A percentile compares a stretch with the other conserved stretches of the same genome.
phyloP scores from a whole-genome alignment of 30 jellyfish, hydroid and myxozoan species.

The Aurelia sp. region DNA sequence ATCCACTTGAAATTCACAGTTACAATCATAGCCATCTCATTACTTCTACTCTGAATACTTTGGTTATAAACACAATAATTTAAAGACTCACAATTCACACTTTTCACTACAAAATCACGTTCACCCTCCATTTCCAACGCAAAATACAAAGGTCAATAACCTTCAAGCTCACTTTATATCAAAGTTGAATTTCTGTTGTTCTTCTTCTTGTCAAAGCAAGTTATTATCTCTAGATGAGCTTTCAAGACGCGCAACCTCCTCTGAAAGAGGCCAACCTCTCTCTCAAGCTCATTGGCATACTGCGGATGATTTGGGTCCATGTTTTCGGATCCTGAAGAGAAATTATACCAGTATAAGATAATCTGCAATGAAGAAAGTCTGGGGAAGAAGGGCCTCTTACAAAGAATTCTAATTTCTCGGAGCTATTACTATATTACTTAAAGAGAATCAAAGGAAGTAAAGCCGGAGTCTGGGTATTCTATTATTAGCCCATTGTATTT shows the following conservation, averaged over 20 bases:
- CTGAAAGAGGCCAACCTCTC: constrained; percentile 88
- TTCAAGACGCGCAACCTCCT: constrained; percentile 88
- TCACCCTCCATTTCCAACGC: neutral
- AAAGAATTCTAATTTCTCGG: too few relatives aligned
- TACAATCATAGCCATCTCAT: too few relatives aligned
- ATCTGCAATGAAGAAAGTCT: too few relatives aligned
- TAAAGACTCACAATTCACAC: neutral
- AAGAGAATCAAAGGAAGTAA: too few relatives aligned
- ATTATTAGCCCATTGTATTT: too few relatives aligned
- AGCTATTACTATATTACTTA: too few relatives aligned
- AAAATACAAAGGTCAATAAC: neutral
- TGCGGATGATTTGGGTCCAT: constrained; percentile 81
- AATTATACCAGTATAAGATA: neutral
- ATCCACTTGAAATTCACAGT: too few relatives aligned
- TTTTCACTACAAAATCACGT: neutral
- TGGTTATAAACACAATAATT: neutral
- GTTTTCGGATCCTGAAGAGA: constrained; percentile 61
- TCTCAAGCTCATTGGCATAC: constrained; percentile 90
- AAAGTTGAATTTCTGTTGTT: constrained; percentile 48
- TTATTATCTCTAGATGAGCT: constrained; percentile 71
- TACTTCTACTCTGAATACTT: neutral
- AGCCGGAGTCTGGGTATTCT: too few relatives aligned
- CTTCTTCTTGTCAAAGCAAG: constrained; percentile 75
- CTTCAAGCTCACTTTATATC: constrained; percentile 24
- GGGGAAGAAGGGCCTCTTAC: too few relatives aligned